phyloP scores from a whole-genome alignment of 2,797 vertebrate species.

The Dendrocincla fuliginosa region DNA sequence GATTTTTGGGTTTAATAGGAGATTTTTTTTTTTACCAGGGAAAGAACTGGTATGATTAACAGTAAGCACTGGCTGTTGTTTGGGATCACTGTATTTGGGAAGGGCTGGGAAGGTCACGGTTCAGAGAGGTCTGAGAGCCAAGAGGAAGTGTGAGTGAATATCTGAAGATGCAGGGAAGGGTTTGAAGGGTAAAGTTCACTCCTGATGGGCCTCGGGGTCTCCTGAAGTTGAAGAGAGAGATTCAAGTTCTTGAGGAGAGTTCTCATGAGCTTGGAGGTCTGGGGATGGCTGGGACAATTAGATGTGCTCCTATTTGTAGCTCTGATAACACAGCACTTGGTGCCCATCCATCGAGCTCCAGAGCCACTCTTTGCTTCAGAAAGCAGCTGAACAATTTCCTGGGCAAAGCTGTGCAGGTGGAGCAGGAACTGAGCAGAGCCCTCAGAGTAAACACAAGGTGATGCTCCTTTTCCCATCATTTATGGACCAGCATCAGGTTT shows the following conservation, averaged over 20 bases:
- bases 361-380: neutral
- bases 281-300: neutral
- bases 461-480: neutral
- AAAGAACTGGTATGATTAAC: neutral
- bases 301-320: neutral
- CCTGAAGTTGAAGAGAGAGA: neutral
- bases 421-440: neutral
- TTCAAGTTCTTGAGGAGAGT: neutral
- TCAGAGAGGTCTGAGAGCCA: neutral
- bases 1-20: neutral
- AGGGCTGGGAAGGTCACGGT: neutral
- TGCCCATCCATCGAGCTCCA: neutral
- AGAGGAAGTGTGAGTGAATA: conserved; percentile 1
- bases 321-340: neutral
- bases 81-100: neutral
- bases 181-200: neutral
- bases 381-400: neutral
- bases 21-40: neutral
- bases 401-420: neutral
- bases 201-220: neutral
- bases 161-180: neutral
- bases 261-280: neutral
- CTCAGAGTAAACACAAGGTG: neutral
- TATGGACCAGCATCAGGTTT: neutral
- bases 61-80: neutral